Evolutionary conservation across 2,888 invertebrate genomes (phyloP).

Genomic region (Oxycera nigricornis): DNA sequence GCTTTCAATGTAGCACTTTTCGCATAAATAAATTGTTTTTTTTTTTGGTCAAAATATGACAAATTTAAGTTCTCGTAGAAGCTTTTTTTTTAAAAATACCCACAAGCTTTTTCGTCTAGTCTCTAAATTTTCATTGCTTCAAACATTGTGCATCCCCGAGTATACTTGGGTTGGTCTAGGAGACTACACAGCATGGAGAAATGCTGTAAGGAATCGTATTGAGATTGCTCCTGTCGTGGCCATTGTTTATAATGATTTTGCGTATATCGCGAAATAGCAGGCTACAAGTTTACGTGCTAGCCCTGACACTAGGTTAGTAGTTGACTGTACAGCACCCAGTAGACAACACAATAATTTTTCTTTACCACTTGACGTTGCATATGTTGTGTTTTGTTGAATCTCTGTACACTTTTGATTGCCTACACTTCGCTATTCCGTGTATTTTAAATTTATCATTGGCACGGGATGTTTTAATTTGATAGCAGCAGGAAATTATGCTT

Average conservation of each 20-base stretch:
- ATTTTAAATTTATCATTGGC: not conserved
- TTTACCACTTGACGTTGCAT: constrained; percentile 18
- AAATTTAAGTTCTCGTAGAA: too few relatives aligned
- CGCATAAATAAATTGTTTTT: too few relatives aligned
- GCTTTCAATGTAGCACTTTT: too few relatives aligned
- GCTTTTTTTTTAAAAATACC: not conserved
- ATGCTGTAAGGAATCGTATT: not conserved
- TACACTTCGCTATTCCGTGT: not conserved
- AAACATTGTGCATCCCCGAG: not conserved
- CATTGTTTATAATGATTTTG: not conserved
- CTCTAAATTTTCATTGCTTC: not conserved
- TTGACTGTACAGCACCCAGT: constrained; percentile 42
- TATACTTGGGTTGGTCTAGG: not conserved
- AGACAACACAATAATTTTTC: constrained; percentile 40
- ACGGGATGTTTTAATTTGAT: not conserved
- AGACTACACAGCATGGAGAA: not conserved
- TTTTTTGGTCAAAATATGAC: too few relatives aligned
- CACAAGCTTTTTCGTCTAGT: not conserved
- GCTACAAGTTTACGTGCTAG: constrained; percentile 18
- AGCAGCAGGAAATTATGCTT: not conserved
- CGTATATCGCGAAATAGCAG: not conserved
- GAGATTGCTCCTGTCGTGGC: not conserved
- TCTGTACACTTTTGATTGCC: constrained; percentile 5
- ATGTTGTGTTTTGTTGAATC: constrained; percentile 32
- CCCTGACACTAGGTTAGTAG: constrained; percentile 42